These are phyloP conservation scores for Coptodon bakossiorum DNA, from an alignment of 2,113 vertebrate genomes.

Conservation along the genomic window DNA sequence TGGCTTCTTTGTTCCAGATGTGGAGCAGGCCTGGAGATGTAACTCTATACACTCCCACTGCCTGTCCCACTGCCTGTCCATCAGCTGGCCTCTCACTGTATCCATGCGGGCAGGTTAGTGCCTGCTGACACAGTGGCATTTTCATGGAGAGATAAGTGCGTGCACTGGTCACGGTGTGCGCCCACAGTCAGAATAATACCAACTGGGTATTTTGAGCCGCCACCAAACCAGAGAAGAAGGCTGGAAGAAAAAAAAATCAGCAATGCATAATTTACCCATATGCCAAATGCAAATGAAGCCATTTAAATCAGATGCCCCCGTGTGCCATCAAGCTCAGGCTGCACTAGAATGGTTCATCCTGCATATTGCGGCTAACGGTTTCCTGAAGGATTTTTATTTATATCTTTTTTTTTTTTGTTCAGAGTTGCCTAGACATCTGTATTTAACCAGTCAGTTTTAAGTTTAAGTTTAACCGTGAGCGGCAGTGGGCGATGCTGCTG, in stretches of 20 bases:
- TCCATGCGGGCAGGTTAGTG: neutral
- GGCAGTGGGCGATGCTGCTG: slow-evolving; percentile 18
- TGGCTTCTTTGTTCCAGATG: slow-evolving; percentile 69
- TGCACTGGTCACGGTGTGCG: neutral
- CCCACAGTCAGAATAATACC: slow-evolving; percentile 2
- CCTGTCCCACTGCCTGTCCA: slow-evolving; percentile 30
- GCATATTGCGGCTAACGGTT: slow-evolving; percentile 9
- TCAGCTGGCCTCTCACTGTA: neutral
- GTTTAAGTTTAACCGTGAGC: slow-evolving; percentile 27
- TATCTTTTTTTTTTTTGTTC: neutral
- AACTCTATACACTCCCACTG: slow-evolving; percentile 16
- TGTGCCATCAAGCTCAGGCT: slow-evolving; percentile 25
- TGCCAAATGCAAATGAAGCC: slow-evolving; percentile 7
- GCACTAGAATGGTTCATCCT: neutral
- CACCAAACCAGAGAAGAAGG: neutral
- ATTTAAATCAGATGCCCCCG: slow-evolving; percentile 9
- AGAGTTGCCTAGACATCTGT: neutral
- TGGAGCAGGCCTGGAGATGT: slow-evolving; percentile 18
- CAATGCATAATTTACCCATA: neutral
- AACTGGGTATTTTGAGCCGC: neutral
- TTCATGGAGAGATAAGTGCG: neutral
- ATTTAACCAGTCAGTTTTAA: slow-evolving; percentile 41
- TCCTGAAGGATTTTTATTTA: neutral
- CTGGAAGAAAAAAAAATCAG: neutral
- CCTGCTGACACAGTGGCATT: neutral